Conservation (phyloP, 2,888 invertebrate species). For the Clanis bilineata region DNA sequence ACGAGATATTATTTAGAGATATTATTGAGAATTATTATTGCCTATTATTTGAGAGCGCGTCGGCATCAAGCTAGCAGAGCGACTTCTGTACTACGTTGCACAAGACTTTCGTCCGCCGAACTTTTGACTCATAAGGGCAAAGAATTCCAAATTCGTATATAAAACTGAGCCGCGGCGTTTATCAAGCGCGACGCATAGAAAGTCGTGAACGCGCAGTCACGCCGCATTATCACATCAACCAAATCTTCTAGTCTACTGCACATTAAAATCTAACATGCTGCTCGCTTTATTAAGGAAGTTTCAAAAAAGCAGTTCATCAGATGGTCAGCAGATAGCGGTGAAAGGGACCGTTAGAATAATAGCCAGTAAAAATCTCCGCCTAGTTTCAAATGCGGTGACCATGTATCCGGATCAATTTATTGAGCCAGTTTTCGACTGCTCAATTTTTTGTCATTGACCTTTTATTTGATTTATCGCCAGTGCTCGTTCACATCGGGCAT, state of each 20-base stretch:
- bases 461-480: conserved; percentile 43
- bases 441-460: conserved; percentile 48
- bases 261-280: conserved; percentile 78
- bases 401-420: conserved; percentile 55
- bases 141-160: conserved; percentile 49
- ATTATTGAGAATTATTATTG: too few species aligned
- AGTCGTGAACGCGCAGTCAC: conserved; percentile 75
- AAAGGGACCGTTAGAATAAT: conserved; percentile 79
- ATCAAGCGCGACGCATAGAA: conserved; percentile 65
- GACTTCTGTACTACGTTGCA: conserved; percentile 9
- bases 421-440: conserved; percentile 47
- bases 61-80: background rate
- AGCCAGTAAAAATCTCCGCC: conserved; percentile 66
- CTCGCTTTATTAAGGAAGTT: conserved; percentile 75
- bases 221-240: conserved; percentile 74
- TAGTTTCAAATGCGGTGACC: conserved; percentile 50
- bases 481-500: conserved; percentile 27
- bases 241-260: conserved; percentile 69
- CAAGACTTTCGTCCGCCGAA: conserved; percentile 30
- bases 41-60: background rate
- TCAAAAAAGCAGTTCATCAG: conserved; percentile 73
- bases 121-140: conserved; percentile 36
- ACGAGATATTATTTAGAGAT: too few species aligned
- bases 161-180: conserved; percentile 46
- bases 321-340: conserved; percentile 80